Evolutionary conservation across 2,113 vertebrate genomes (phyloP), one percentile per base, ranked within the genome.

Genomic region (Syrrhaptes paradoxus): DNA sequence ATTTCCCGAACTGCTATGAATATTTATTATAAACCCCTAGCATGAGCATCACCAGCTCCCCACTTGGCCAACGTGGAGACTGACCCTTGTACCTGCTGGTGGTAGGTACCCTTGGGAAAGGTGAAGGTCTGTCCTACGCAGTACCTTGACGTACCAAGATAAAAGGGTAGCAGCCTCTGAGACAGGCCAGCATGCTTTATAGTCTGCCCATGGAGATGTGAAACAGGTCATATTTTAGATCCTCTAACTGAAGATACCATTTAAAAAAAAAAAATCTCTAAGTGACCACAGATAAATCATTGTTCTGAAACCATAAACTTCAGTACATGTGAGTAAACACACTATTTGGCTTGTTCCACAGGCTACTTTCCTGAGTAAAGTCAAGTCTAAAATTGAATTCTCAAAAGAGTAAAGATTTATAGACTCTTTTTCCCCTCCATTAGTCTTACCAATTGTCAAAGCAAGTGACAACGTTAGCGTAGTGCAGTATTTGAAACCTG

Each of bases 111-210:
- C n/a, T 25, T 84, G 68, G 59, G 31, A 65, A 26, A 87, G 19
- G 17, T 17, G 7, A 63, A 59, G 17, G 8, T 13, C 21, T 67
- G 29, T 45, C 51, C 34, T 52, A 13, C 1, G 0, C 0, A 0
- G 6, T 45, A 13, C 29, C 41, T 54, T 55, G 28, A 14, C 1
- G 1, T 11, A 76, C 14, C n/a, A 41, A 14, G 24, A 31, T 20
- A 24, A 29, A 36, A 13, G 5, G 4, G n/a, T 5, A 90, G 4
- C 24, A 84, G 31, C 20, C 4, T 34, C 28, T n/a, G 20, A 36
- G 76, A 36, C 4, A 55, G 17, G 46, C 7, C 73, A 65, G 24
- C 14, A 21, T 6, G 21, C 38, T 87, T 14, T 73, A 31, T 11
- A 57, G 7, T 20, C 74, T 70, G 32, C 24, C 77, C 31, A 0